Base-by-base conservation (phyloP, 1,140 invertebrate species). In the Oedothorax gibbosus region DNA sequence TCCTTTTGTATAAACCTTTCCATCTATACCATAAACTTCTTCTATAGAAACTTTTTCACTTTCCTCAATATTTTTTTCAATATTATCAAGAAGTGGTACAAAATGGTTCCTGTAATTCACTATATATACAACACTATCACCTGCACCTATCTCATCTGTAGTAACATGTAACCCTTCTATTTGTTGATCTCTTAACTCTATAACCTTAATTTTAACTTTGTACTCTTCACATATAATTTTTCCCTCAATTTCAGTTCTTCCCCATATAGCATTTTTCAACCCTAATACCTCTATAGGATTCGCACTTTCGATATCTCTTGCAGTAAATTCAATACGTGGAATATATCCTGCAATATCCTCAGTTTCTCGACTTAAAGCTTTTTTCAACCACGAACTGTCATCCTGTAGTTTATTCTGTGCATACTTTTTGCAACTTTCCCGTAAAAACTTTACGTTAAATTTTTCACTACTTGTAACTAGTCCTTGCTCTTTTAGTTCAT, bases 61-160 rank as follows among this genome's bases (percentile, higher is more conserved):
- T 79, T 21, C 65, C 11, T 79, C 54, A 51, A 79, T 79, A 79
- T 79, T 62, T 79, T 66, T 79, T 79, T 51, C 62, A 79, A 78
- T 78, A 78, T 66, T 78, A n/a, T n/a, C n/a, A n/a, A n/a, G 77
- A 68, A 80, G 57, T 80, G 78, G 78, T 69, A 81, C 65, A 81
- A 81, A 83, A 83, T 83, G 80, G 80, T 83, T 83, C 62, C 68
- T 83, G 68, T 83, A 83, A 72, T 83, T 83, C 20, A 72, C 53
- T 83, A 83, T 73, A 14, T 83, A 83, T 72, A 83, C 73, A 83
- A 71, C 73, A 72, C 62, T 60, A 83, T 83, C 62, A 83, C 54
- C 68, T 73, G 51, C 73, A 83, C 68, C 80, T 83, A 83, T 14
- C 53, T 83, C 66, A 73, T 18, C 11, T 72, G 72, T 73, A 73